Percentiles rank a stretch among this genome's conserved stretches.
These are phyloP conservation scores for Pristionchus japonicus DNA, from an alignment of 2,888 invertebrate genomes.

Conservation along the genomic window DNA sequence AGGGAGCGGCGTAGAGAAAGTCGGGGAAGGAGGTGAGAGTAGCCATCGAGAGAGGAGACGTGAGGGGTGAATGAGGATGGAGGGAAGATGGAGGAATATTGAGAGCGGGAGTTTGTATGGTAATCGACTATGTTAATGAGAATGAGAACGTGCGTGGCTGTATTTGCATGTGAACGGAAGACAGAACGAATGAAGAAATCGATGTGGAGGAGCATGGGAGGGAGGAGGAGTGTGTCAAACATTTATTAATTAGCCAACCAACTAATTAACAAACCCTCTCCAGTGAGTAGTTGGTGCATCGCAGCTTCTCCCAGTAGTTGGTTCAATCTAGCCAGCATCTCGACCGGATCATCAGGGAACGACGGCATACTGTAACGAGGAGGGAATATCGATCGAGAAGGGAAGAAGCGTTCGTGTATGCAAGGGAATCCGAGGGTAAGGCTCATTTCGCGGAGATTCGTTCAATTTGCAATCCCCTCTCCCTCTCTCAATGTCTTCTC, in stretches of 20 bases:
- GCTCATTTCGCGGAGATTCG: slow-evolving; percentile 33
- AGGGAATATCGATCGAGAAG: neutral
- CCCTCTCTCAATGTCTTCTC: slow-evolving; percentile 24
- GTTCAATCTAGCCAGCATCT: slow-evolving; percentile 24
- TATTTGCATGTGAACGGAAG: neutral
- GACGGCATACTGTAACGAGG: slow-evolving; percentile 28
- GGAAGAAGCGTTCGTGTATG: neutral
- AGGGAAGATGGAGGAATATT: neutral
- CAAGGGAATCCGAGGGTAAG: neutral
- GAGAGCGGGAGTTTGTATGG: too few relatives aligned
- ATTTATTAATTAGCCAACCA: neutral
- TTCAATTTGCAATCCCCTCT: neutral
- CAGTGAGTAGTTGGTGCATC: slow-evolving; percentile 10
- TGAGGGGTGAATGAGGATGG: neutral
- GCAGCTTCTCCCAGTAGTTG: slow-evolving; percentile 25
- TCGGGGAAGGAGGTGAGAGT: neutral
- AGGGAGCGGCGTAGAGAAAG: neutral
- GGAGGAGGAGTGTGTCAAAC: neutral
- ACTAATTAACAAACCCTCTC: neutral
- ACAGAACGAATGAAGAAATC: neutral
- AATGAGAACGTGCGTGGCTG: neutral
- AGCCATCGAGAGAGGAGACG: neutral
- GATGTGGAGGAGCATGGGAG: neutral
- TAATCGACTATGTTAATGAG: neutral
- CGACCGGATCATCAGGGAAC: slow-evolving; percentile 14